phyloP scores from a whole-genome alignment of 1,140 invertebrate species.

The Zaprionus taronus region DNA sequence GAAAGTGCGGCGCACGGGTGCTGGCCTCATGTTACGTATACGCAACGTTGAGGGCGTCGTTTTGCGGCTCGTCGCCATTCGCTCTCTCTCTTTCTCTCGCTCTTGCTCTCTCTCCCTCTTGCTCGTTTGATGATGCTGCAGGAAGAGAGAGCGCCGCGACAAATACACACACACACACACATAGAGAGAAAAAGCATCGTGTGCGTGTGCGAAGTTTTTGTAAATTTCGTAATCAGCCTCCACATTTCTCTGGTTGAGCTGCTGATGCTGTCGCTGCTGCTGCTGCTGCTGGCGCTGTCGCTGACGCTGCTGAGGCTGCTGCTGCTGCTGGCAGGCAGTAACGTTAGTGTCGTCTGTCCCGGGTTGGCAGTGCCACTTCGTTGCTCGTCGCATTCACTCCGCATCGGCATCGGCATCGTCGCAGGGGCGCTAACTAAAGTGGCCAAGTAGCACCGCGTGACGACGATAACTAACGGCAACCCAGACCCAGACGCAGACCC shows the following conservation, averaged over 20 bases:
- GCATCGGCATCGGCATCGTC: slow-evolving; percentile 54
- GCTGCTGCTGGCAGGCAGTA: slow-evolving; percentile 23
- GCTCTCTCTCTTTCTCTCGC: neutral
- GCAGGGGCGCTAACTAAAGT: slow-evolving; percentile 31
- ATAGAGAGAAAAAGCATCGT: slow-evolving; percentile 2
- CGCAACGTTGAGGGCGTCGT: slow-evolving; percentile 61
- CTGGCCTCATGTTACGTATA: slow-evolving; percentile 60
- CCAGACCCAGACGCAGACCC: slow-evolving; percentile 20
- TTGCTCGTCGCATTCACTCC: slow-evolving; percentile 76
- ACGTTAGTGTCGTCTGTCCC: slow-evolving; percentile 45
- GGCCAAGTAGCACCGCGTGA: slow-evolving; percentile 39
- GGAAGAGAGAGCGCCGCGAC: slow-evolving; percentile 3
- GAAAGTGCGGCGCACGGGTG: slow-evolving; percentile 17
- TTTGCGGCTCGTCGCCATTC: slow-evolving; percentile 54
- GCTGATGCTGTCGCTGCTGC: slow-evolving; percentile 29
- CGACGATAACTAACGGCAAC: slow-evolving; percentile 35
- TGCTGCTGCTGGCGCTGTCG: neutral
- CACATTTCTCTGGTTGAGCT: slow-evolving; percentile 36
- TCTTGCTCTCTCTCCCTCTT: slow-evolving; percentile 26
- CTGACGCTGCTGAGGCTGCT: slow-evolving; percentile 13
- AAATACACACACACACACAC: slow-evolving; percentile 17
- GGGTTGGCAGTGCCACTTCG: slow-evolving; percentile 73
- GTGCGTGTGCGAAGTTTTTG: slow-evolving; percentile 42
- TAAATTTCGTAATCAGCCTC: slow-evolving; percentile 69
- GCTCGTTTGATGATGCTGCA: slow-evolving; percentile 52